Evolutionary conservation across 2,113 vertebrate genomes (phyloP).

Genomic region (Pomatostomus ruficeps): DNA sequence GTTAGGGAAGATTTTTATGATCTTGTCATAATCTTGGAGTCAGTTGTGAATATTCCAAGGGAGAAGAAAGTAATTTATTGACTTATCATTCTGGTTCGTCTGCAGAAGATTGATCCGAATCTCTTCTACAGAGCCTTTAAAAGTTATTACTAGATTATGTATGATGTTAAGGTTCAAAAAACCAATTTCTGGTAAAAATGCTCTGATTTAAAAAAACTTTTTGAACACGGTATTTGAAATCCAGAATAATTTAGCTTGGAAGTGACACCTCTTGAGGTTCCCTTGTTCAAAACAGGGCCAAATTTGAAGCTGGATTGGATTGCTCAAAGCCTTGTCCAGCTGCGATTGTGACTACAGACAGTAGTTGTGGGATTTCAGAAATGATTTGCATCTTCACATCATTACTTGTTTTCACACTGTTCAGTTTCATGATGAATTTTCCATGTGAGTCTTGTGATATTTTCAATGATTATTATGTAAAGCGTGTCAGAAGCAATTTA

Average conservation of each 20-base stretch:
- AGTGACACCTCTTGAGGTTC: not conserved
- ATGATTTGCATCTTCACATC: not conserved
- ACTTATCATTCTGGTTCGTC: not conserved
- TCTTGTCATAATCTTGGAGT: not conserved
- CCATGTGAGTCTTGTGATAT: not conserved
- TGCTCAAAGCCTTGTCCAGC: not conserved
- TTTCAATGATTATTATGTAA: not conserved
- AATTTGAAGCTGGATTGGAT: not conserved
- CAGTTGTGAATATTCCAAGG: not conserved
- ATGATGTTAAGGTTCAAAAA: not conserved
- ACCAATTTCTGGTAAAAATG: not conserved
- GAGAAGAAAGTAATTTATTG: not conserved
- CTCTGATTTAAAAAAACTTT: not conserved
- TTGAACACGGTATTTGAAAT: not conserved
- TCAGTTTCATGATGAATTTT: not conserved
- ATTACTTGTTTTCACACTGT: not conserved
- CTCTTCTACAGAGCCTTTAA: not conserved
- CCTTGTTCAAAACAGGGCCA: not conserved
- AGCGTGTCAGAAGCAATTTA: not conserved
- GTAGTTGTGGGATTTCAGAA: not conserved
- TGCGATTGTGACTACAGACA: not conserved
- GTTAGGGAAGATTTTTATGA: not conserved
- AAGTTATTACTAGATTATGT: not conserved
- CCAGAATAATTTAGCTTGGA: not conserved
- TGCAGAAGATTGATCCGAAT: not conserved